These are phyloP conservation scores for Leptothorax acervorum DNA, from an alignment of 2,888 invertebrate species.

Conservation along the genomic window DNA sequence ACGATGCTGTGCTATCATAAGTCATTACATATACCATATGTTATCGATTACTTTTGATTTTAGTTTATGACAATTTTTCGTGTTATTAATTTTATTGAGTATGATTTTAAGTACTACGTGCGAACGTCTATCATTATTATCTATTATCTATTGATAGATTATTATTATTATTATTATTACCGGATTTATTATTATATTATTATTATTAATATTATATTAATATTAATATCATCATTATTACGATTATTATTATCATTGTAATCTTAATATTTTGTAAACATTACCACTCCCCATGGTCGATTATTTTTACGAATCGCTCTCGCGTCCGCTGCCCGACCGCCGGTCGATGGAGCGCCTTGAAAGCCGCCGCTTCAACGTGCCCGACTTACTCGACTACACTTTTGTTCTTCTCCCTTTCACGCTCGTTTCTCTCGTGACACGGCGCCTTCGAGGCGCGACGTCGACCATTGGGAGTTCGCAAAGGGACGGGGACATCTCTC, in stretches of 20 bases:
- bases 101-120: slow-evolving; percentile 79
- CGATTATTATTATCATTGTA: slow-evolving; percentile 71
- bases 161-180: slow-evolving; percentile 66
- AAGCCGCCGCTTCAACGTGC: slow-evolving; percentile 43
- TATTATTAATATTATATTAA: slow-evolving; percentile 72
- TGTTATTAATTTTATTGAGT: slow-evolving; percentile 85
- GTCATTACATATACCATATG: slow-evolving; percentile 84
- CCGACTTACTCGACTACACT: slow-evolving; percentile 19
- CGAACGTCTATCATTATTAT: slow-evolving; percentile 74
- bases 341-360: slow-evolving; percentile 69
- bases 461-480: slow-evolving; percentile 78
- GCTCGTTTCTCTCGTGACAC: slow-evolving; percentile 54
- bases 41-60: slow-evolving; percentile 84
- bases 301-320: slow-evolving; percentile 79
- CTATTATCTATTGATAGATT: slow-evolving; percentile 56
- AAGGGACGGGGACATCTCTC: slow-evolving; percentile 85
- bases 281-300: slow-evolving; percentile 77
- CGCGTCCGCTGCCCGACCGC: slow-evolving; percentile 79
- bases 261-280: slow-evolving; percentile 77
- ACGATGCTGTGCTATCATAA: slow-evolving; percentile 85
- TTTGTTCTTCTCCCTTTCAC: slow-evolving; percentile 19
- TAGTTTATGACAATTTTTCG: slow-evolving; percentile 84
- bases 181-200: slow-evolving; percentile 66
- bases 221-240: slow-evolving; percentile 73
- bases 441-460: slow-evolving; percentile 75